These are phyloP conservation scores for Lasioglossum figueresi DNA, from an alignment of 2,888 invertebrate genomes.

Conservation along the genomic window DNA sequence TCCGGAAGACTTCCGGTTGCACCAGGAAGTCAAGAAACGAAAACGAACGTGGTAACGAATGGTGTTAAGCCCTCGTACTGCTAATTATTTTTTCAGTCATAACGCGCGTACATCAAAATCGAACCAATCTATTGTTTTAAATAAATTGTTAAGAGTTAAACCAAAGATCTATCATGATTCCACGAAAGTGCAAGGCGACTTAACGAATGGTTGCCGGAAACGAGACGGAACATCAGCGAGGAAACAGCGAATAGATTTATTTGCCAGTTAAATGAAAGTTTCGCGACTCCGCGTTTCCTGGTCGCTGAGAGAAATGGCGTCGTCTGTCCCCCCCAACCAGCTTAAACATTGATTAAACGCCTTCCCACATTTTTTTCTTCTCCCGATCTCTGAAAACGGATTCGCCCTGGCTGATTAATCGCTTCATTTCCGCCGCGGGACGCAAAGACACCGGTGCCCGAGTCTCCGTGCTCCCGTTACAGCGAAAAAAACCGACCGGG, in stretches of 20 bases:
- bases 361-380: background rate
- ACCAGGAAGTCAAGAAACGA: background rate
- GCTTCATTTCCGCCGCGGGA: constrained; percentile 47
- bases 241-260: constrained; percentile 22
- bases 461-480: background rate
- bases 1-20: background rate
- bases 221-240: constrained; percentile 13
- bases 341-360: constrained; percentile 41
- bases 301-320: constrained; percentile 21
- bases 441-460: constrained; percentile 14
- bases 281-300: constrained; percentile 7
- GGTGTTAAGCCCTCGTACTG: no score
- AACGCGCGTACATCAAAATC: no score
- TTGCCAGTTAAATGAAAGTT: constrained; percentile 39
- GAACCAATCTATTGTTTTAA: no score
- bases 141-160: background rate
- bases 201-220: constrained; percentile 13
- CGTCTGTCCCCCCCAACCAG: background rate
- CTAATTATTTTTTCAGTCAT: background rate
- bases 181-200: background rate
- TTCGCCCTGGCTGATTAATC: constrained; percentile 31
- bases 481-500: background rate
- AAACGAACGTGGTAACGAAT: background rate
- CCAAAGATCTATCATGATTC: background rate
- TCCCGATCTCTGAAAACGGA: constrained; percentile 27